These are phyloP conservation scores for Leucania comma DNA, from an alignment of 2,888 invertebrate genomes.

Conservation along the genomic window DNA sequence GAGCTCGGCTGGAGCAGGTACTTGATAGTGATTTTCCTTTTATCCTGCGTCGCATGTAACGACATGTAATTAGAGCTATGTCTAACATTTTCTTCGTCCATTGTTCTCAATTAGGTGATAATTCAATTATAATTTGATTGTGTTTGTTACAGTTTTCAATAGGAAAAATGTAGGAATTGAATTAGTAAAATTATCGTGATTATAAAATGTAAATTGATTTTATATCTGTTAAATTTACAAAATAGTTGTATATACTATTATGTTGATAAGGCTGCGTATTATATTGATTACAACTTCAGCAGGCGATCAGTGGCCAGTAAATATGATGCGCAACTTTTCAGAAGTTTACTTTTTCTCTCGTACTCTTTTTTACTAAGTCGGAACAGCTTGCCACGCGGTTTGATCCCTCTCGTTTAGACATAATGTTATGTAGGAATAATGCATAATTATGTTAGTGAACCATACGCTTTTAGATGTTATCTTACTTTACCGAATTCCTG, in stretches of 20 bases:
- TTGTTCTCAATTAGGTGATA: slow-evolving; percentile 68
- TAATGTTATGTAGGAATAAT: slow-evolving; percentile 21
- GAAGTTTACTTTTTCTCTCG: not conserved
- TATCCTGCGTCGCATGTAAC: slow-evolving; percentile 54
- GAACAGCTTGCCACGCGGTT: not conserved
- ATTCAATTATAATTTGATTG: slow-evolving; percentile 61
- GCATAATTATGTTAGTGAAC: slow-evolving; percentile 11
- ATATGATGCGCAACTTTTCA: not conserved
- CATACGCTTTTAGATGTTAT: slow-evolving; percentile 43
- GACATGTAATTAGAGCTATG: slow-evolving; percentile 56
- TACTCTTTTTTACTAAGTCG: not conserved
- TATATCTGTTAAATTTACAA: not conserved
- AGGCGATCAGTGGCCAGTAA: not conserved
- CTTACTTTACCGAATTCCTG: slow-evolving; percentile 39
- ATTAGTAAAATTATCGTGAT: slow-evolving; percentile 15
- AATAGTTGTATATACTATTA: not conserved
- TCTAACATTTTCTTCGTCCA: slow-evolving; percentile 56
- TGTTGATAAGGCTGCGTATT: not conserved
- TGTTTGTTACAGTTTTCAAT: slow-evolving; percentile 41
- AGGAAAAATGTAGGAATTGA: slow-evolving; percentile 17
- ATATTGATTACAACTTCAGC: not conserved
- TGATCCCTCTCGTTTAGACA: not conserved
- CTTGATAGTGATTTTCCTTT: slow-evolving; percentile 60
- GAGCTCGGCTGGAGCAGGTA: slow-evolving; percentile 27
- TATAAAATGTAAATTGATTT: too few relatives aligned